Percentiles rank a stretch among this genome's conserved stretches.
phyloP scores from a whole-genome alignment of 2,113 vertebrate genomes.

The Stomatorhinus ivindoensis region DNA sequence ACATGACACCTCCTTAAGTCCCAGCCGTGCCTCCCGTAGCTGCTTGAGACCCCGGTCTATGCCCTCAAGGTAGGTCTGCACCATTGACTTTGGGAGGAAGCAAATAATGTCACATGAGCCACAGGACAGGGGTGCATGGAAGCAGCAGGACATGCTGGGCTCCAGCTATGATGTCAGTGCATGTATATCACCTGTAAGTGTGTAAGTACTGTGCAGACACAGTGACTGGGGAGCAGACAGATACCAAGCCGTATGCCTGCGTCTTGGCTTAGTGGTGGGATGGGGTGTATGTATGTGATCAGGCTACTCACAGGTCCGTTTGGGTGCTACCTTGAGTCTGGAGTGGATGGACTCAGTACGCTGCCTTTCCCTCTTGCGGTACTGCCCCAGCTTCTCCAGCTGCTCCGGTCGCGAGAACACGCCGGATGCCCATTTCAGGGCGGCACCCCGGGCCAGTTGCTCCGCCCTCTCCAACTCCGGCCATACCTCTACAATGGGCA shows the following conservation, averaged over 20 bases:
- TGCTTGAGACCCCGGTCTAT: conserved; percentile 77
- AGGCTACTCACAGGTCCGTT: background rate
- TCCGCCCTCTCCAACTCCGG: conserved; percentile 76
- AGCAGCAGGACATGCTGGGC: background rate
- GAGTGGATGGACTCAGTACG: conserved; percentile 83
- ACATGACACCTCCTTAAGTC: conserved; percentile 59
- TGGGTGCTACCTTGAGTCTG: conserved; percentile 75
- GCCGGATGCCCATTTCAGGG: conserved; percentile 92
- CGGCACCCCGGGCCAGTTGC: conserved; percentile 77
- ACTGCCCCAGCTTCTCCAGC: conserved; percentile 75
- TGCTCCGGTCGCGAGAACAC: conserved; percentile 85
- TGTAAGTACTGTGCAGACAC: background rate
- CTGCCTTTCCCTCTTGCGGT: conserved; percentile 79
- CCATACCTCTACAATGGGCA: conserved; percentile 46
- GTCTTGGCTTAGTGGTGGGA: background rate
- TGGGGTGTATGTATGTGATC: background rate
- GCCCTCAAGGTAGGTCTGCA: conserved; percentile 91
- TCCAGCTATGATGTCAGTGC: background rate
- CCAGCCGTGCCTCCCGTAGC: conserved; percentile 63
- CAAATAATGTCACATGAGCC: background rate
- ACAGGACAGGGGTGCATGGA: background rate
- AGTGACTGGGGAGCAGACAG: background rate
- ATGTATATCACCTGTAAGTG: background rate
- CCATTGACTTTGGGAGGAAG: conserved; percentile 67
- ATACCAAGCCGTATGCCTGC: background rate